Evolutionary conservation across 2,888 invertebrate genomes (phyloP).

Genomic region (Dryococelus australis): DNA sequence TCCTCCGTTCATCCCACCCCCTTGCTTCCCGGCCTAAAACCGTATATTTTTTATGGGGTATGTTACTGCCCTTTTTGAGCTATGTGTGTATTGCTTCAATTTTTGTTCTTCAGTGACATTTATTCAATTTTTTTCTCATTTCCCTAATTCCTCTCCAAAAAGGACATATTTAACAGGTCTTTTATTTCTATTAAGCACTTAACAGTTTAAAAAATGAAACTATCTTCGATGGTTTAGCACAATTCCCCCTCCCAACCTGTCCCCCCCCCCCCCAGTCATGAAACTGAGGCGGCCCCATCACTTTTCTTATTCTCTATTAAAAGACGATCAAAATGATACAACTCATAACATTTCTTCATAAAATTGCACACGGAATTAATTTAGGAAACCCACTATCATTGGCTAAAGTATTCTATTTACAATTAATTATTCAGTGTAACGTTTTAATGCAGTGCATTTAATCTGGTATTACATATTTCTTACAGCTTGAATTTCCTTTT

Average conservation of each 20-base stretch:
- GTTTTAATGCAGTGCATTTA: too few species aligned
- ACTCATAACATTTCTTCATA: background rate
- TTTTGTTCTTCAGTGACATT: too few species aligned
- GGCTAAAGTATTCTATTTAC: too few species aligned
- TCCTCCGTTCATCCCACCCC: background rate
- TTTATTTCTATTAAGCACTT: background rate
- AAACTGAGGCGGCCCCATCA: background rate
- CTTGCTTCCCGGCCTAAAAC: background rate
- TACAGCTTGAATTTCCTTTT: too few species aligned
- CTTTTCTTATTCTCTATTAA: background rate
- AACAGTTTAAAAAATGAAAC: background rate
- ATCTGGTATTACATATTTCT: too few species aligned
- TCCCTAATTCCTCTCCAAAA: background rate
- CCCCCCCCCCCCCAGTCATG: background rate
- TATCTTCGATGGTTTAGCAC: too few species aligned
- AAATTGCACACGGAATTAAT: background rate
- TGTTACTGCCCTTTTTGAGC: too few species aligned
- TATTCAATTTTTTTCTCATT: background rate
- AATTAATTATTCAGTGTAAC: too few species aligned
- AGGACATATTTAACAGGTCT: background rate
- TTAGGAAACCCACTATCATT: background rate
- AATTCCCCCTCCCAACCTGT: background rate
- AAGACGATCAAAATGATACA: background rate
- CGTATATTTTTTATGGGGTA: too few species aligned
- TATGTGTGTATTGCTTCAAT: too few species aligned